A percentile compares a stretch with the other conserved stretches of the same genome.
phyloP scores from a whole-genome alignment of 2,113 vertebrate species.

The Leptobrachium leishanense region DNA sequence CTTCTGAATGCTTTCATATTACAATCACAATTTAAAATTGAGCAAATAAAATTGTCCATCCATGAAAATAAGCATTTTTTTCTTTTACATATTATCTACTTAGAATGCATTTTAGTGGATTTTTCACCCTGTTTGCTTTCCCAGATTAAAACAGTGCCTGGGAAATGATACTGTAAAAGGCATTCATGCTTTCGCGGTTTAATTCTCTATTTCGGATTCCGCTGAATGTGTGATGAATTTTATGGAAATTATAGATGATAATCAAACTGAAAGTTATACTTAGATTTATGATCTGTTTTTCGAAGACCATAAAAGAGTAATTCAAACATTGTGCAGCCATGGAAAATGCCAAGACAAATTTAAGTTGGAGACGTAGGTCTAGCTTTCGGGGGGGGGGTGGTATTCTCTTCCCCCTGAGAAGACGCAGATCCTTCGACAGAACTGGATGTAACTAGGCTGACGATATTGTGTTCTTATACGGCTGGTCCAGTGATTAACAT shows the following conservation, averaged over 20 bases:
- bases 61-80: constrained; percentile 18
- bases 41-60: constrained; percentile 35
- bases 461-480: too few relatives aligned
- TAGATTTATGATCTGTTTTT: constrained; percentile 27
- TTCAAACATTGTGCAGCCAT: background rate
- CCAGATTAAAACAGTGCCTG: constrained; percentile 16
- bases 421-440: too few relatives aligned
- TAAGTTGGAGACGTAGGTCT: background rate
- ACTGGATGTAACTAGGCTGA: too few relatives aligned
- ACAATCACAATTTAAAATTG: constrained; percentile 20
- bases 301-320: constrained; percentile 17
- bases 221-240: background rate
- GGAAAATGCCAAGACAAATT: background rate
- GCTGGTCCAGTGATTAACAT: too few relatives aligned
- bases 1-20: background rate
- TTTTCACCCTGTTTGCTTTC: constrained; percentile 32
- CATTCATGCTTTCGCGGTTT: constrained; percentile 26
- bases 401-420: too few relatives aligned
- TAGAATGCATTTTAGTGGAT: constrained; percentile 16
- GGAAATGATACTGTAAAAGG: constrained; percentile 12
- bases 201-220: constrained; percentile 22
- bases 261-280: constrained; percentile 31
- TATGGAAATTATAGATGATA: constrained; percentile 18
- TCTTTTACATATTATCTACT: constrained; percentile 13
- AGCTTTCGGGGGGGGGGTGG: too few relatives aligned